Base-by-base conservation (phyloP, 2,797 vertebrate species). In the Lycodopsis pacificus region DNA sequence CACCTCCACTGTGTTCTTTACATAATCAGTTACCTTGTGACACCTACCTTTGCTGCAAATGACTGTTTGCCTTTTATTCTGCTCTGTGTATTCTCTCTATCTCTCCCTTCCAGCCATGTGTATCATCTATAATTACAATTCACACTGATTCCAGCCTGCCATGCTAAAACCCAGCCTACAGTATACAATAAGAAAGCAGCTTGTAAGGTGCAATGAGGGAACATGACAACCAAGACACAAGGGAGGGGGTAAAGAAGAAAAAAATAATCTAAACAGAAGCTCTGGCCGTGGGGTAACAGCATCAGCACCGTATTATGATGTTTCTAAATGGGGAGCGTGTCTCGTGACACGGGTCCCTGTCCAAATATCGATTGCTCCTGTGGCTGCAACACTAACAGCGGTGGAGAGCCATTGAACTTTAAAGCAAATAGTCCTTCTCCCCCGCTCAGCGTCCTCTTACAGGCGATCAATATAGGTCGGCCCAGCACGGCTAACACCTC, bases 401-500 rank as follows among this genome's bases (percentile, higher is more conserved):
- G 71, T 77, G 80, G 86, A 95, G 93, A 95, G 84, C 71, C 87
- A 93, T 95, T 95, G 89, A 96, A 96, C 88, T 91, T 93, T 94
- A 94, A 93, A 94, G 92, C 93, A 95, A 95, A 96, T 93, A 92
- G 90, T 90, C 91, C 87, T 95, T 95, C 91, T 93, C 91, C 92
- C 91, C 93, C 90, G 69, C 89, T 95, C 93, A 92, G 79, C 77
- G 86, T 77, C 86, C 84, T 94, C 92, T 91, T 86, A 77, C 89
- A 84, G 59, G 46, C 89, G 91, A 94, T 95, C 90, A 88, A 90
- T 93, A 91, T 44, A 92, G 86, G 83, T 84, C 86, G 79, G 85
- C 72, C 86, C 79, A 65, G 70, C 73, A 73, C 76, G 20, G 78
- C 84, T 91, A 92, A 92, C 93, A 88, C 93, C 94, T 94, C 88